Conservation (phyloP, 1,140 invertebrate species). For the Panulirus ornatus region DNA sequence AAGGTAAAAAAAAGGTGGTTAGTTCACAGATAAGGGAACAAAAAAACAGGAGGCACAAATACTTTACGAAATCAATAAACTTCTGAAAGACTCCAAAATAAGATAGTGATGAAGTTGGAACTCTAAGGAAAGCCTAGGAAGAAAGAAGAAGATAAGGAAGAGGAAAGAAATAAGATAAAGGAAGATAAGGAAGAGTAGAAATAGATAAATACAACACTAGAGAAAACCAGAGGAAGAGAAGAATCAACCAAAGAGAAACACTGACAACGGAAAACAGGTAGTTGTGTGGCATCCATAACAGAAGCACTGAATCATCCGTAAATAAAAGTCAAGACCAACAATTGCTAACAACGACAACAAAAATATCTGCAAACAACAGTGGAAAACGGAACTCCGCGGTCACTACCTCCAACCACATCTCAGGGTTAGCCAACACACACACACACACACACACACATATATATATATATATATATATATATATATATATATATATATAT, state of each 20-base stretch:
- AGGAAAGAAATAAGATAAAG: conserved; percentile 1
- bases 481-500: too few species aligned
- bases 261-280: background rate
- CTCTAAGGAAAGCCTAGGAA: background rate
- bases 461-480: too few species aligned
- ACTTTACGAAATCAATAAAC: too few species aligned
- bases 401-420: background rate
- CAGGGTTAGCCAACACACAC: conserved; percentile 1
- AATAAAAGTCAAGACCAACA: too few species aligned
- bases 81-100: too few species aligned
- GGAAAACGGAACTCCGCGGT: background rate
- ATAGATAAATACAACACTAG: background rate
- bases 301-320: too few species aligned
- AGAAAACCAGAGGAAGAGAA: background rate
- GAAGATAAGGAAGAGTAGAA: background rate
- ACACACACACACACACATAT: conserved; percentile 29
- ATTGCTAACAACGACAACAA: background rate
- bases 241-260: background rate
- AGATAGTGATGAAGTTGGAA: background rate
- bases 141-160: background rate
- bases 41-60: background rate
- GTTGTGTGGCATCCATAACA: too few species aligned
- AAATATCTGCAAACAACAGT: background rate
- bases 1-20: too few species aligned
- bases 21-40: background rate